These are phyloP conservation scores for Ceratothoa steindachneri DNA, from an alignment of 2,888 invertebrate species.

Conservation along the genomic window DNA sequence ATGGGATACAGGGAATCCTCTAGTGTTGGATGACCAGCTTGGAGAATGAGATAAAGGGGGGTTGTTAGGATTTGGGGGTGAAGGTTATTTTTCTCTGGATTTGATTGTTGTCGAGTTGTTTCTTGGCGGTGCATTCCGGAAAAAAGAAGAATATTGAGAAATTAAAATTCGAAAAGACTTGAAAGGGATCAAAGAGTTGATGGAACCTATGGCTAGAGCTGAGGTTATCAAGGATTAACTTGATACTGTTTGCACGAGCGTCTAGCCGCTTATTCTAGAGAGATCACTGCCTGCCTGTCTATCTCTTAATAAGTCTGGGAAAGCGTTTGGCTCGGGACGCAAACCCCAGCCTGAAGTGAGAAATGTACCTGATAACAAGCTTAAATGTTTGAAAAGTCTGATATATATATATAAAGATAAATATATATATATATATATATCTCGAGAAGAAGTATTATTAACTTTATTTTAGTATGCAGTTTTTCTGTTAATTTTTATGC, in stretches of 20 bases:
- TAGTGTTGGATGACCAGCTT: too few relatives aligned
- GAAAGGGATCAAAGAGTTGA: too few relatives aligned
- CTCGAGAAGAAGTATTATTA: neutral
- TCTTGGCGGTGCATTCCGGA: neutral
- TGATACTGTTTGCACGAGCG: neutral
- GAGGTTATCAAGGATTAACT: neutral
- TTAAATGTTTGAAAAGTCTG: slow-evolving; percentile 6
- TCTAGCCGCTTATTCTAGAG: neutral
- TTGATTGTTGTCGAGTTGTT: too few relatives aligned
- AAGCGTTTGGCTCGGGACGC: slow-evolving; percentile 7
- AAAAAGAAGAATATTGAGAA: neutral
- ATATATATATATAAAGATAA: slow-evolving; percentile 6
- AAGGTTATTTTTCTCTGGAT: too few relatives aligned
- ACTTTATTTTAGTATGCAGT: neutral
- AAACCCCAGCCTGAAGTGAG: slow-evolving; percentile 33
- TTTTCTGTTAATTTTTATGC: neutral
- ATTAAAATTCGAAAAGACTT: too few relatives aligned
- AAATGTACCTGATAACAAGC: slow-evolving; percentile 39
- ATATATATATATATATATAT: slow-evolving; percentile 10
- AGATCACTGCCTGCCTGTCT: slow-evolving; percentile 11
- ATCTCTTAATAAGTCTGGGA: slow-evolving; percentile 5
- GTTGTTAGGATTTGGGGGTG: too few relatives aligned
- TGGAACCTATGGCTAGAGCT: neutral
- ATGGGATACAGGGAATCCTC: too few relatives aligned
- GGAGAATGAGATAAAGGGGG: too few relatives aligned